phyloP scores from a whole-genome alignment of 2,113 vertebrate genomes.

The Nettapus auritus region DNA sequence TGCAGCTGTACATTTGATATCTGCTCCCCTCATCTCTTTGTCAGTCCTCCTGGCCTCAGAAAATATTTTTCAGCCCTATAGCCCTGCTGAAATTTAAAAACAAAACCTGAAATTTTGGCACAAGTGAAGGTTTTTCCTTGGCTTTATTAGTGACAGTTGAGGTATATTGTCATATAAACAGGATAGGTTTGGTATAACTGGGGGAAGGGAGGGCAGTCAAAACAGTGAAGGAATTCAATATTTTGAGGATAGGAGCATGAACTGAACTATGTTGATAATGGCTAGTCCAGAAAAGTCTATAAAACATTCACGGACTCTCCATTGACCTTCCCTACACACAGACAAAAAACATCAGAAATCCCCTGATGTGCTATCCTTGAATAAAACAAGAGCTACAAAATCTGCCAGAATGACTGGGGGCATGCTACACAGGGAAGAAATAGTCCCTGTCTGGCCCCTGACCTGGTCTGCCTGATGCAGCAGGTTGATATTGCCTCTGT shows the following conservation, averaged over 20 bases:
- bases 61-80: background rate
- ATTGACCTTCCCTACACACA: fast-evolving
- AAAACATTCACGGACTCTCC: background rate
- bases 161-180: background rate
- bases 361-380: fast-evolving
- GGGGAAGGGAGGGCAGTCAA: background rate
- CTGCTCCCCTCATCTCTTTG: background rate
- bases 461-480: background rate
- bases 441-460: background rate
- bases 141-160: background rate
- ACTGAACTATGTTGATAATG: background rate
- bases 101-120: background rate
- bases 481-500: background rate
- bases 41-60: background rate
- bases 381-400: background rate
- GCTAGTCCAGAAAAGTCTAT: background rate
- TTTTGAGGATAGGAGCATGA: background rate
- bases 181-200: background rate
- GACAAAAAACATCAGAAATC: background rate
- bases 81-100: background rate
- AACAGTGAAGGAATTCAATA: background rate
- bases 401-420: background rate
- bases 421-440: background rate
- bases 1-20: fast-evolving
- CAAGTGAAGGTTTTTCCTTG: background rate